These are phyloP conservation scores for Arenaria interpres DNA, from an alignment of 2,113 vertebrate species.

Conservation along the genomic window DNA sequence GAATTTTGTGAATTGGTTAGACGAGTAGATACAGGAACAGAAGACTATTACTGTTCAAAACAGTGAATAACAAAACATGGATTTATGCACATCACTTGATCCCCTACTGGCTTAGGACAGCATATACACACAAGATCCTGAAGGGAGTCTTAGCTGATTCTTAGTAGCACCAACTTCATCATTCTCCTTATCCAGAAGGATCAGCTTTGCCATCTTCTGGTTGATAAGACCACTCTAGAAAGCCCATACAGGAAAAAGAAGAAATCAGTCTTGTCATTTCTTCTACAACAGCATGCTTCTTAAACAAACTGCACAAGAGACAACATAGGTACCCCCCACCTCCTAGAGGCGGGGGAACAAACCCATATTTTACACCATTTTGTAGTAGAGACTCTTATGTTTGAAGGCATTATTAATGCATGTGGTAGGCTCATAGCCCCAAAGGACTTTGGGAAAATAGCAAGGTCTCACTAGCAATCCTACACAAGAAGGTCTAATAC, in stretches of 20 bases:
- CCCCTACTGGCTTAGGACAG: background rate
- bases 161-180: slow-evolving; percentile 33
- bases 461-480: background rate
- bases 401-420: fast-evolving
- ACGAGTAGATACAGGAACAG: background rate
- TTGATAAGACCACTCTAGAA: background rate
- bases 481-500: no score
- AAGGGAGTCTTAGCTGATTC: slow-evolving; percentile 29
- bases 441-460: background rate
- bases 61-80: fast-evolving
- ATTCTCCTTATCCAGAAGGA: slow-evolving; percentile 77
- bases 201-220: slow-evolving; percentile 69
- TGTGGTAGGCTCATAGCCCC: fast-evolving
- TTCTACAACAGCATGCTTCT: background rate
- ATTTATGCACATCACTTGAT: background rate
- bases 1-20: background rate
- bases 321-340: background rate
- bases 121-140: slow-evolving; percentile 50
- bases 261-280: background rate
- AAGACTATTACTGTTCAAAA: background rate
- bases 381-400: fast-evolving
- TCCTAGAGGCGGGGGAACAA: background rate
- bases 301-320: background rate
- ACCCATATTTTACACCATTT: fast-evolving
- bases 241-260: fast-evolving